A percentile compares a stretch with the other conserved stretches of the same genome.
Conservation (phyloP, 1,140 invertebrate species). For the Trichomalopsis sarcophagae region DNA sequence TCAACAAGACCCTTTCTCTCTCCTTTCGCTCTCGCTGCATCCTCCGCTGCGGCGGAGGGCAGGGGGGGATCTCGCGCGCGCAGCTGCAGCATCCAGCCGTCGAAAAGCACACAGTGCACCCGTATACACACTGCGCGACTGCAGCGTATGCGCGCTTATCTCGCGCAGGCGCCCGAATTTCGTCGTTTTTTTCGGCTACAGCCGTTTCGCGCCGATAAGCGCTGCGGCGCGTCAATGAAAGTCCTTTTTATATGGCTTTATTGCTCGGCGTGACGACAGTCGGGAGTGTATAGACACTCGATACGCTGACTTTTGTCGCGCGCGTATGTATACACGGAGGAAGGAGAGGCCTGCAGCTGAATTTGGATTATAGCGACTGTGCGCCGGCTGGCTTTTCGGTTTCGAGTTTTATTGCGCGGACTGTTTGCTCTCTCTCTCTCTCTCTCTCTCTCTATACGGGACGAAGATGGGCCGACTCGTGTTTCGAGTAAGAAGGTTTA, state of each 20-base stretch:
- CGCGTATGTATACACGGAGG: too few species aligned
- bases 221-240: not conserved
- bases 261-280: not conserved
- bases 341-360: not conserved
- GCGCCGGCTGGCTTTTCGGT: not conserved
- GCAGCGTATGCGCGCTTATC: not conserved
- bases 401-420: not conserved
- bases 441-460: too few species aligned
- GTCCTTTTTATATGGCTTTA: not conserved
- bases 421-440: too few species aligned
- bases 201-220: not conserved
- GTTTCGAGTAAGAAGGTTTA: not conserved
- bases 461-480: not conserved
- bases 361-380: not conserved
- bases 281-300: not conserved
- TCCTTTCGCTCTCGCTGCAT: slow-evolving; percentile 28
- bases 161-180: not conserved
- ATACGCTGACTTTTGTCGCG: not conserved
- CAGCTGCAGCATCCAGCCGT: slow-evolving; percentile 1
- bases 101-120: not conserved
- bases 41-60: not conserved
- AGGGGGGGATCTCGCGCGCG: not conserved
- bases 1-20: slow-evolving; percentile 60
- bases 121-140: not conserved
- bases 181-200: not conserved